Evolutionary conservation across 1,140 invertebrate species (phyloP).

Genomic region (fruit fly (Drosophila melanogaster)): DNA sequence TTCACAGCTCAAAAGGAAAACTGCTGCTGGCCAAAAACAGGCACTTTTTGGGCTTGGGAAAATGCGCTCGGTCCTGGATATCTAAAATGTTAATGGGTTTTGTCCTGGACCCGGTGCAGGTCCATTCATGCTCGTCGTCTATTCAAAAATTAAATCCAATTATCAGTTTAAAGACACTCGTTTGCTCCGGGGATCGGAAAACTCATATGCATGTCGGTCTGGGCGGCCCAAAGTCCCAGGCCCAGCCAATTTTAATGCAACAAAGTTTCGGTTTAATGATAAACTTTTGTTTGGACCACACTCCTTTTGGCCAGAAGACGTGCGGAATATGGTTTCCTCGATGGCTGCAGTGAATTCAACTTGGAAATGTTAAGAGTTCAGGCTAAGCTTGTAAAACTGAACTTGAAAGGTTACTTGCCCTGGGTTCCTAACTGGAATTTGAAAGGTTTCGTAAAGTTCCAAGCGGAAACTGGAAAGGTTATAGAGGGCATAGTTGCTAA

Average conservation of each 20-base stretch:
- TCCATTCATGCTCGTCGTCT: conserved; percentile 30
- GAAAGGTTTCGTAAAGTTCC: conserved; percentile 22
- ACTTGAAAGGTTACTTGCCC: conserved; percentile 39
- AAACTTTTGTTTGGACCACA: conserved; percentile 75
- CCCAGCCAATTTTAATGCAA: conserved; percentile 65
- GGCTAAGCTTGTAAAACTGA: conserved; percentile 15
- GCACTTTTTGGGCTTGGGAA: conserved; percentile 4
- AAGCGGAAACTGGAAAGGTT: conserved; percentile 35
- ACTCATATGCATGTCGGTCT: conserved; percentile 29
- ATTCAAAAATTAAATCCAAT: conserved; percentile 83
- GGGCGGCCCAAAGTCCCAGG: conserved; percentile 12
- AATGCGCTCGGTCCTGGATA: conserved; percentile 35
- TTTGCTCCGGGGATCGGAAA: conserved; percentile 41
- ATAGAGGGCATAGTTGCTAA: conserved; percentile 11
- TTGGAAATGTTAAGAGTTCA: conserved; percentile 14
- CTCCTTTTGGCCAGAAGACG: conserved; percentile 14
- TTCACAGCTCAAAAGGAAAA: conserved; percentile 64
- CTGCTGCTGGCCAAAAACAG: conserved; percentile 44
- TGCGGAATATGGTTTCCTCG: conserved; percentile 27
- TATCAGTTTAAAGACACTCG: conserved; percentile 81
- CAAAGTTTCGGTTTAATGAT: conserved; percentile 81
- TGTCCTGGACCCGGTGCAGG: conserved; percentile 13
- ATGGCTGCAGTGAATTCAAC: conserved; percentile 40
- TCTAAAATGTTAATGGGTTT: conserved; percentile 61
- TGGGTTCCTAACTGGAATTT: conserved; percentile 22